phyloP scores from a whole-genome alignment of 1,140 invertebrate genomes.

The Augochlora pura region DNA sequence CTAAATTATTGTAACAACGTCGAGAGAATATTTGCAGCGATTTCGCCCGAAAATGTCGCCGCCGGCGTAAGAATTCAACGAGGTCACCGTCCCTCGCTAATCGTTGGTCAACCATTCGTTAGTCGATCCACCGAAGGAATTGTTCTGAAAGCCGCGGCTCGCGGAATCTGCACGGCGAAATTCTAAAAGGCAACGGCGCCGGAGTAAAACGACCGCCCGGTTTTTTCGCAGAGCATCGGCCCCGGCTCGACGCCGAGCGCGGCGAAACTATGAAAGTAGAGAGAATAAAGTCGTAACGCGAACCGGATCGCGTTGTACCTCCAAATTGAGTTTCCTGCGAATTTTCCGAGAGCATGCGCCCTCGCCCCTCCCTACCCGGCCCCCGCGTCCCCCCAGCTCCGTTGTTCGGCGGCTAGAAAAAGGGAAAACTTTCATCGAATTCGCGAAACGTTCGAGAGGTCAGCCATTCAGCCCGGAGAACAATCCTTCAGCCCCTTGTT shows the following conservation, averaged over 20 bases:
- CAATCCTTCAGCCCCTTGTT: background rate
- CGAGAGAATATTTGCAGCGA: too few species aligned
- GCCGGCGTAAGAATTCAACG: too few species aligned
- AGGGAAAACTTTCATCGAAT: background rate
- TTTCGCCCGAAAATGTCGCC: too few species aligned
- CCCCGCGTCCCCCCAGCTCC: too few species aligned
- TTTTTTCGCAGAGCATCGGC: too few species aligned
- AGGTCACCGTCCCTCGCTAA: too few species aligned
- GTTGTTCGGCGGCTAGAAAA: background rate
- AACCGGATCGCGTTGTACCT: constrained; percentile 2
- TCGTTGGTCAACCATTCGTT: too few species aligned
- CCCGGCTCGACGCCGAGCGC: background rate
- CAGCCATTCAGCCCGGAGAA: background rate
- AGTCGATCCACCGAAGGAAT: background rate
- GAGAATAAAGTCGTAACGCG: constrained; percentile 1
- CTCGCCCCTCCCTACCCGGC: background rate
- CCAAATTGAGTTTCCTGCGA: background rate
- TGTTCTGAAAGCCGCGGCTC: background rate
- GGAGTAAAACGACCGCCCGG: too few species aligned
- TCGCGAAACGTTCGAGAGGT: background rate
- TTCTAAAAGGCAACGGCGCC: too few species aligned
- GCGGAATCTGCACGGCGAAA: background rate
- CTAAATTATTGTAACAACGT: too few species aligned
- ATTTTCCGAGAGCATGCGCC: constrained; percentile 1
- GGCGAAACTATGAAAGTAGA: background rate